A percentile compares a stretch with the other conserved stretches of the same genome.
These are phyloP conservation scores for Enteromius viviparus DNA, from an alignment of 2,797 vertebrate genomes.

Conservation along the genomic window DNA sequence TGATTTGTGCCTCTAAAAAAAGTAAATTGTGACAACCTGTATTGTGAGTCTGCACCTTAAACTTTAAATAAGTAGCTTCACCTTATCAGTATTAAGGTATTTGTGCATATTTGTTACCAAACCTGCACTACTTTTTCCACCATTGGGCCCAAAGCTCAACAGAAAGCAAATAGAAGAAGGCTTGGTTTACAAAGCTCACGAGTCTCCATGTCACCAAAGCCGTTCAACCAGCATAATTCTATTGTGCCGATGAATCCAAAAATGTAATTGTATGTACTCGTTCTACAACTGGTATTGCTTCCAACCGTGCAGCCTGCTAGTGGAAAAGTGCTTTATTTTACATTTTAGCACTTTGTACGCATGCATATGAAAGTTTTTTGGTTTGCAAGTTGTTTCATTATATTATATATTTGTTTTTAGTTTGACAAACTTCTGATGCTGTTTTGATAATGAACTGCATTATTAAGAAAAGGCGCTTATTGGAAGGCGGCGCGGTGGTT, in stretches of 20 bases:
- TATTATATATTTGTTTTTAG: neutral
- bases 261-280: neutral
- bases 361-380: neutral
- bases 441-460: constrained; percentile 22
- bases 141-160: neutral
- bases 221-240: neutral
- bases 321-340: neutral
- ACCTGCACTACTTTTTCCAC: constrained; percentile 3
- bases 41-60: constrained; percentile 4
- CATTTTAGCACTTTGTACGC: neutral
- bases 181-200: neutral
- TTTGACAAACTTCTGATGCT: constrained; percentile 25
- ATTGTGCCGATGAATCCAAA: neutral
- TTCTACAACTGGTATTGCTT: neutral
- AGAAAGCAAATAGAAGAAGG: neutral
- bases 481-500: neutral
- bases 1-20: constrained; percentile 29
- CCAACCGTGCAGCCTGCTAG: neutral
- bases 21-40: neutral
- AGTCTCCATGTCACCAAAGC: neutral
- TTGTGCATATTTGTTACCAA: neutral
- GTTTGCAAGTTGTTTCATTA: neutral
- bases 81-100: constrained; percentile 1
- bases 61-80: constrained; percentile 13
- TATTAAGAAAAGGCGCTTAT: constrained; percentile 17